These are phyloP conservation scores for Tanypteryx hageni DNA, from an alignment of 2,888 invertebrate genomes.

Conservation along the genomic window DNA sequence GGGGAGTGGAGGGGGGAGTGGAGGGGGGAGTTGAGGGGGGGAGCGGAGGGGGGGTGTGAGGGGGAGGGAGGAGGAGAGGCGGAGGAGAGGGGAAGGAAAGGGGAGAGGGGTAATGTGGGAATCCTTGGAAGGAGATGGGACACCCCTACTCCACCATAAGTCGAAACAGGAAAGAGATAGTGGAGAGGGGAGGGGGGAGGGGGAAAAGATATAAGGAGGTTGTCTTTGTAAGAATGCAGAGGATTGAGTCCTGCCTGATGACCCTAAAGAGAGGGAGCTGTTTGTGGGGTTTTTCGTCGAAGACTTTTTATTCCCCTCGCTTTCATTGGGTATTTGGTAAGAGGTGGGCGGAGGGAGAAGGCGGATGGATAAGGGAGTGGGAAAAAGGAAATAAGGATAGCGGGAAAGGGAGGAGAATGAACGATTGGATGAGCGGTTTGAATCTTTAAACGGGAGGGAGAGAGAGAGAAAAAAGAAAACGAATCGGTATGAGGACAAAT, in stretches of 20 bases:
- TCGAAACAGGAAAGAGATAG: background rate
- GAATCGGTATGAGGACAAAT: background rate
- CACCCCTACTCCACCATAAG: background rate
- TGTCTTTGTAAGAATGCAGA: background rate
- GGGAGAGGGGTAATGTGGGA: no score
- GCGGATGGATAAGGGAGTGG: no score
- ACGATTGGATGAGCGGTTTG: background rate
- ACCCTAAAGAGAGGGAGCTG: background rate
- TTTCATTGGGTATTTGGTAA: background rate
- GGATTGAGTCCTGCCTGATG: slow-evolving; percentile 1
- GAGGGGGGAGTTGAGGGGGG: no score
- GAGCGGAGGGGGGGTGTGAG: no score
- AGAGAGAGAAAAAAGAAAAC: background rate
- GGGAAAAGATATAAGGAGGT: background rate
- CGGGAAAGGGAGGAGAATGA: no score
- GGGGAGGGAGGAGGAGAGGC: no score
- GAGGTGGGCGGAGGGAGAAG: background rate
- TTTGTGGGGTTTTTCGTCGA: background rate
- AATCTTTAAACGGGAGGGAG: background rate
- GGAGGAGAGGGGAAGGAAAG: no score
- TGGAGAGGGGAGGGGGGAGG: no score
- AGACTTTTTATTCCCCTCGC: background rate
- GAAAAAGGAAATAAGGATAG: no score
- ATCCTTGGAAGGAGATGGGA: background rate
- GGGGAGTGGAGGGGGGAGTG: no score